Conservation (phyloP, 2,888 invertebrate species). For the Hypercompe scribonia region DNA sequence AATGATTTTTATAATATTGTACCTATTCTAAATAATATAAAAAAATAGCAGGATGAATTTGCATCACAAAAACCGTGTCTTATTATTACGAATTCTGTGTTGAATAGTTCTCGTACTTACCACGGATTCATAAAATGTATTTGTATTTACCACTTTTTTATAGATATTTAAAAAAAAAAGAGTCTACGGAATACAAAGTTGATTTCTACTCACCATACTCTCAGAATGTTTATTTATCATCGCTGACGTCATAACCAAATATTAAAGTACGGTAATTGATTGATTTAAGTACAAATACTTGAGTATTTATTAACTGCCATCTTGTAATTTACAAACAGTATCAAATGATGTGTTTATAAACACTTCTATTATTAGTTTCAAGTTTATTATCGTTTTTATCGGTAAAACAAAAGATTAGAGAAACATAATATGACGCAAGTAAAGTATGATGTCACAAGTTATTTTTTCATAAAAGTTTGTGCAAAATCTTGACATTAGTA, state of each 20-base stretch:
- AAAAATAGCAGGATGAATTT: too few relatives aligned
- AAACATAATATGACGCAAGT: background rate
- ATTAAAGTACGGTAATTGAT: background rate
- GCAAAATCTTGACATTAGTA: background rate
- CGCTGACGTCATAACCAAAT: background rate
- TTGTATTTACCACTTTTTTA: background rate
- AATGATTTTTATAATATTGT: too few relatives aligned
- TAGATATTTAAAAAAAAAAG: background rate
- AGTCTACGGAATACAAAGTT: background rate
- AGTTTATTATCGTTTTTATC: background rate
- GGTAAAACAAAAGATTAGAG: background rate
- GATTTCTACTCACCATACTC: background rate
- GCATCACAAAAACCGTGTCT: too few relatives aligned
- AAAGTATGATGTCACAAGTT: background rate
- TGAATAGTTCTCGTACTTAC: too few relatives aligned
- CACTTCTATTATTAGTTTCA: background rate
- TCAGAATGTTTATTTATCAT: background rate
- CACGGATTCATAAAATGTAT: background rate
- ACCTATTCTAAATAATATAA: too few relatives aligned
- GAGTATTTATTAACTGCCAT: background rate
- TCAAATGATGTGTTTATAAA: background rate
- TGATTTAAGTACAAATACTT: background rate
- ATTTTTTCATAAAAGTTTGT: background rate
- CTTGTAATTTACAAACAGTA: background rate
- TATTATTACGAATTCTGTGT: too few relatives aligned